Evolutionary conservation across 2,888 invertebrate species (phyloP), one percentile per base, ranked within the genome.

Genomic region (Agonum fuliginosum): DNA sequence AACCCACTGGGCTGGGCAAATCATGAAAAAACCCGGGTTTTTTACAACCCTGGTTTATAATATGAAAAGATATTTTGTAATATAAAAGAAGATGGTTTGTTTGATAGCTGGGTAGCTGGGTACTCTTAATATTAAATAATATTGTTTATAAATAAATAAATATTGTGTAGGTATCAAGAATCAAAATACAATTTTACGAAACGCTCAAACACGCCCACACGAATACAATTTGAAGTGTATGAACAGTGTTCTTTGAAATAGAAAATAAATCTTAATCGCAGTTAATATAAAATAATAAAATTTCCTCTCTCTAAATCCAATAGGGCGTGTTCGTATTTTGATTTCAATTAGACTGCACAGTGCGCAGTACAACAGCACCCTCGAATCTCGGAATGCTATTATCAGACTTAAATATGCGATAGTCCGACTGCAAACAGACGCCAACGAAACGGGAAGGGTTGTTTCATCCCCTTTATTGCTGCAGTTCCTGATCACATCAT

Each of bases 261-360:
- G 37, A 0, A 8, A 37, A 37, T 37, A 37, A 37, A 37, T 37
- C 37, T 0, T 37, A 54, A 54, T 54, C 54, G n/a, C n/a, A 54
- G 54, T 54, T 54, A 54, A 54, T 54, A 54, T 54, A 54, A 54
- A 54, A 54, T 54, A 54, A 54, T 54, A 54, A 54, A 54, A 54
- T n/a, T n/a, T 5, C 22, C 22, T 37, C 19, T 48, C 10, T 48
- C 5, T 48, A 48, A 24, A 54, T 54, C 54, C 24, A 19, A 12
- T 30, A 3, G 58, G 75, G 75, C 67, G 84, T n/a, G 82, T 82
- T 83, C 83, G 58, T 83, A 86, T 86, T 86, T 86, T 85, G 84
- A 85, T 86, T 86, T 86, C 86, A 86, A 86, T 86, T 86, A 86
- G 85, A 86, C 80, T 84, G 84, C 85, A 65, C 62, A 41, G 27